Conservation (phyloP, 2,888 invertebrate genomes). For the Eubasilissa splendida region DNA sequence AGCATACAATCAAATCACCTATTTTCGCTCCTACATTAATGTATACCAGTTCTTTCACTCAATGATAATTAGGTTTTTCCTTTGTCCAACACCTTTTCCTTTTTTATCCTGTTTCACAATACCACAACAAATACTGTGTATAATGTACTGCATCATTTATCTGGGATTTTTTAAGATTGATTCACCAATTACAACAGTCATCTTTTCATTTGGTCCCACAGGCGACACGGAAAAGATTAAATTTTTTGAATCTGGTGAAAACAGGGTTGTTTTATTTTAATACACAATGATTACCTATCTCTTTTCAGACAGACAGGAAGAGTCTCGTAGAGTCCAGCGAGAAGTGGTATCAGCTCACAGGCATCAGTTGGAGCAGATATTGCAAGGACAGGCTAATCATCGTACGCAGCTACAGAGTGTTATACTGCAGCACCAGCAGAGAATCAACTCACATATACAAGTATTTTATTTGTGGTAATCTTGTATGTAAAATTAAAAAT, state of each 20-base stretch:
- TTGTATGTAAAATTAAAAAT: too few species aligned
- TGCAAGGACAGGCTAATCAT: slow-evolving; percentile 73
- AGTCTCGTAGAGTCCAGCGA: slow-evolving; percentile 69
- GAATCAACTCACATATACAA: slow-evolving; percentile 76
- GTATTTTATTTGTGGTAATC: slow-evolving; percentile 60
- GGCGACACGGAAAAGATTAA: background rate
- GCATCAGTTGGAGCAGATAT: slow-evolving; percentile 71
- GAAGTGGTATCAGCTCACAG: slow-evolving; percentile 72
- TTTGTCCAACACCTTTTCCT: too few species aligned
- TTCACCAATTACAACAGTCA: too few species aligned
- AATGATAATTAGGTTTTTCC: too few species aligned
- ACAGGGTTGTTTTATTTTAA: background rate
- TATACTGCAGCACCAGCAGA: slow-evolving; percentile 74
- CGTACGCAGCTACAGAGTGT: slow-evolving; percentile 74
- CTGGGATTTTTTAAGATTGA: too few species aligned
- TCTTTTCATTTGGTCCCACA: too few species aligned
- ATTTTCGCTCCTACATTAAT: too few species aligned
- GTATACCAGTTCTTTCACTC: too few species aligned
- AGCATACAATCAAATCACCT: too few species aligned
- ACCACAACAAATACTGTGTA: too few species aligned
- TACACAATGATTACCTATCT: slow-evolving; percentile 20
- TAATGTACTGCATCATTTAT: too few species aligned
- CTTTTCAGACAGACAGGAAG: slow-evolving; percentile 67
- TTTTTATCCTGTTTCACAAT: too few species aligned
- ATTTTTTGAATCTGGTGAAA: background rate